Evolutionary conservation across 64 coral and sea anemone genomes (phyloP).

Genomic region (Montipora sp.): DNA sequence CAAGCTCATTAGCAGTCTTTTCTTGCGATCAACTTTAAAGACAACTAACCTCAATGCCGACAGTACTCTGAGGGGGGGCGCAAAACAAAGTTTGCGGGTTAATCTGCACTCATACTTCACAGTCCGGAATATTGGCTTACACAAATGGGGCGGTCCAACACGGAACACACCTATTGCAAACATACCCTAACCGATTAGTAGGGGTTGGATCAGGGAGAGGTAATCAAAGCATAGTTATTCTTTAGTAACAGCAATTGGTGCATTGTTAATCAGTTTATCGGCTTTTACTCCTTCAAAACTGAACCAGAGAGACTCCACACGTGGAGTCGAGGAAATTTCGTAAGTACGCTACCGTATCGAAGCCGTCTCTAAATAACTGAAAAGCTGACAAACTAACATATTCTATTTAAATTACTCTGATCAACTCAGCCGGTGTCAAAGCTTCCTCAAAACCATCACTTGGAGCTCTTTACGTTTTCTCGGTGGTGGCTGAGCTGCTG

Average conservation of each 20-base stretch:
- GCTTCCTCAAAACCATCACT: too few species aligned
- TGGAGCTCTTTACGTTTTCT: too few species aligned
- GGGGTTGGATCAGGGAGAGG: neutral
- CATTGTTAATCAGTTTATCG: neutral
- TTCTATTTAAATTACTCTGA: neutral
- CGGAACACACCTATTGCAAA: neutral
- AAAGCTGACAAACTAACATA: neutral
- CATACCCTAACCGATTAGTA: neutral
- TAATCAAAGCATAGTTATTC: neutral
- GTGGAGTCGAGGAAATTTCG: neutral
- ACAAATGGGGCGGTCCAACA: neutral
- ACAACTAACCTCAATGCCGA: neutral
- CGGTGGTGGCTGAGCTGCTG: too few species aligned
- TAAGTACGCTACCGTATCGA: neutral
- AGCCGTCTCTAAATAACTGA: neutral
- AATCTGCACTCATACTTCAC: neutral
- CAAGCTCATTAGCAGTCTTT: neutral
- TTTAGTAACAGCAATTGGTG: neutral
- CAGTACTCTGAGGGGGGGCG: neutral
- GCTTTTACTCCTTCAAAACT: neutral
- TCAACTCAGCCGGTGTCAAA: too few species aligned
- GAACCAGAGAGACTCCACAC: neutral
- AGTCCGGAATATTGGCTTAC: conserved; percentile 10
- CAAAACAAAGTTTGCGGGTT: neutral
- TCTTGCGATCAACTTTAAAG: neutral